These are phyloP conservation scores for Plebejus melissa DNA, from an alignment of 2,888 invertebrate species.

Conservation along the genomic window DNA sequence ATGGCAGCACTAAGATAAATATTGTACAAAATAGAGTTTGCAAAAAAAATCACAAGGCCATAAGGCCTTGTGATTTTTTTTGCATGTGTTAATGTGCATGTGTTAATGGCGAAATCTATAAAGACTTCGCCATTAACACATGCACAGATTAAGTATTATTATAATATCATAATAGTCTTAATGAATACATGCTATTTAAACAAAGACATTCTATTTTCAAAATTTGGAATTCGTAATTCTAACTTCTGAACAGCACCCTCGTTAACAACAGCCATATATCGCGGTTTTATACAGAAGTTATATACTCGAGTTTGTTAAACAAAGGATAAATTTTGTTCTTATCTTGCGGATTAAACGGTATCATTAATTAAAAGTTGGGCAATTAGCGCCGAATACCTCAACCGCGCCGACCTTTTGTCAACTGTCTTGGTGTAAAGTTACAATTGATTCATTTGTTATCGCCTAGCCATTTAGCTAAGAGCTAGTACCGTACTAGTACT, in stretches of 20 bases:
- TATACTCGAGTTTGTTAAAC: slow-evolving; percentile 25
- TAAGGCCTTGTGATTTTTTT: too few relatives aligned
- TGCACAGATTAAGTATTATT: too few relatives aligned
- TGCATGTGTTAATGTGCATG: too few relatives aligned
- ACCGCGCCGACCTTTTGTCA: slow-evolving; percentile 51
- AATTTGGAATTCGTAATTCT: background rate
- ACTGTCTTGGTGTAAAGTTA: slow-evolving; percentile 41
- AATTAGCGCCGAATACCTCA: slow-evolving; percentile 58
- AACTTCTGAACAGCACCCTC: slow-evolving; percentile 1
- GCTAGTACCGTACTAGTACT: background rate
- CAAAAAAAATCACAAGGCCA: too few relatives aligned
- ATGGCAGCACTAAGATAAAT: too few relatives aligned
- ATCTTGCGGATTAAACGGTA: slow-evolving; percentile 47
- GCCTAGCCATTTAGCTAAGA: background rate
- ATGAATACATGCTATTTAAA: too few relatives aligned
- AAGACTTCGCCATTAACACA: too few relatives aligned
- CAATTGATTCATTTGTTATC: slow-evolving; percentile 37
- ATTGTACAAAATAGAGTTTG: too few relatives aligned
- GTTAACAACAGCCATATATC: slow-evolving; percentile 24
- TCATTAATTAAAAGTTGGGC: slow-evolving; percentile 65
- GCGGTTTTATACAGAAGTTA: slow-evolving; percentile 27
- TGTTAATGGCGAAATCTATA: too few relatives aligned
- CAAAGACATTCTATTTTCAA: background rate
- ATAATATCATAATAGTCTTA: background rate
- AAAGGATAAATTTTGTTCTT: slow-evolving; percentile 45